Percentiles rank a stretch among this genome's conserved stretches.
Evolutionary conservation across 2,888 invertebrate species (phyloP).

Genomic region (Synanthedon tipuliformis): DNA sequence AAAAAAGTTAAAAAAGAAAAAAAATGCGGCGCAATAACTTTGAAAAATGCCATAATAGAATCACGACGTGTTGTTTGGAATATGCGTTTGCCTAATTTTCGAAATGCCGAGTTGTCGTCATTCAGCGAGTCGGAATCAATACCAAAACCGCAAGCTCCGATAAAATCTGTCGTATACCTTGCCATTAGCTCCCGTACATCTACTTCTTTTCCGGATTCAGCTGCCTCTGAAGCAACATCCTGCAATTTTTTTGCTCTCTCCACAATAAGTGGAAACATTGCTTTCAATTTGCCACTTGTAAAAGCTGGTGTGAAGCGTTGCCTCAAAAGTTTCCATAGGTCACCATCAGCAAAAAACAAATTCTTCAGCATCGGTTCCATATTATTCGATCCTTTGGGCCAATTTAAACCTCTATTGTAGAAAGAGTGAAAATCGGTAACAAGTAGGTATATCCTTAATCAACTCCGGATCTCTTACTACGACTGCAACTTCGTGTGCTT

Average conservation of each 20-base stretch:
- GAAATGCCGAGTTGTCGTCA: slow-evolving; percentile 6
- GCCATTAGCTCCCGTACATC: slow-evolving; percentile 5
- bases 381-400: background rate
- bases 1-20: background rate
- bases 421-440: slow-evolving; percentile 4
- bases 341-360: slow-evolving; percentile 6
- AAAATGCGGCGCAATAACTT: background rate
- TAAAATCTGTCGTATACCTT: slow-evolving; percentile 6
- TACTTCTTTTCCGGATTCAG: background rate
- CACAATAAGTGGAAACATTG: slow-evolving; percentile 6
- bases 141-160: slow-evolving; percentile 6
- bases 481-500: background rate
- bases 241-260: slow-evolving; percentile 5
- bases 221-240: background rate
- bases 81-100: slow-evolving; percentile 5
- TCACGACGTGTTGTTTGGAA: background rate
- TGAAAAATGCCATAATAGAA: background rate
- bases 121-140: slow-evolving; percentile 4
- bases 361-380: slow-evolving; percentile 5
- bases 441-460: slow-evolving; percentile 1
- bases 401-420: slow-evolving; percentile 1
- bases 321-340: slow-evolving; percentile 6
- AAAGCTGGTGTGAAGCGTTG: slow-evolving; percentile 7
- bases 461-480: slow-evolving; percentile 3
- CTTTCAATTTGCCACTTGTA: slow-evolving; percentile 5